Percentiles rank a stretch among this genome's conserved stretches.
phyloP scores from a whole-genome alignment of 2,113 vertebrate species.

The Phoxinus phoxinus region DNA sequence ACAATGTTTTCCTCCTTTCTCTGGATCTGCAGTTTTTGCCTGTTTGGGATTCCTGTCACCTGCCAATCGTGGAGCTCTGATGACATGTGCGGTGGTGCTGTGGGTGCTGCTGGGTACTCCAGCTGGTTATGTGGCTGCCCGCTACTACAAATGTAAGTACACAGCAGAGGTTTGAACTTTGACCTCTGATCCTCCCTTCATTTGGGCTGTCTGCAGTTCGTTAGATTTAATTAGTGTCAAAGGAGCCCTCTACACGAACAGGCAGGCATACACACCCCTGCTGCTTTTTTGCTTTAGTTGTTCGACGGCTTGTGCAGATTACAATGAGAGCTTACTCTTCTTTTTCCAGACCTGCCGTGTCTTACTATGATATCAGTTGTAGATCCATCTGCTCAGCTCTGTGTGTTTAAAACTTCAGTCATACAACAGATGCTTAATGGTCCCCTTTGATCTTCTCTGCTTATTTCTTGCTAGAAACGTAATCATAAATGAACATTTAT shows the following conservation, averaged over 20 bases:
- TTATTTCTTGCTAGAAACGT: background rate
- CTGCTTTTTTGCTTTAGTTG: slow-evolving; percentile 27
- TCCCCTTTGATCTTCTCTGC: background rate
- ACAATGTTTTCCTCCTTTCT: background rate
- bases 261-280: background rate
- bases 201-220: slow-evolving; percentile 54
- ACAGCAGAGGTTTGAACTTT: slow-evolving; percentile 24
- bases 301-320: background rate
- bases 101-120: slow-evolving; percentile 95
- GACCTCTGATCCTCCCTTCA: slow-evolving; percentile 16
- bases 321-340: background rate
- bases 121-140: slow-evolving; percentile 91
- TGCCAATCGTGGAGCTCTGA: slow-evolving; percentile 89
- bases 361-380: slow-evolving; percentile 9
- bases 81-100: slow-evolving; percentile 93
- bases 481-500: background rate
- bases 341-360: slow-evolving; percentile 5
- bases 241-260: slow-evolving; percentile 2
- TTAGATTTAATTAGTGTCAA: slow-evolving; percentile 56
- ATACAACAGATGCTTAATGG: background rate
- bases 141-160: slow-evolving; percentile 94
- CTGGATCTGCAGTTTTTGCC: slow-evolving; percentile 78
- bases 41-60: slow-evolving; percentile 91
- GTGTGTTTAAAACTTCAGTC: background rate
- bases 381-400: background rate